Evolutionary conservation across 2,113 vertebrate genomes (phyloP).

Genomic region (Ardeotis arabs): DNA sequence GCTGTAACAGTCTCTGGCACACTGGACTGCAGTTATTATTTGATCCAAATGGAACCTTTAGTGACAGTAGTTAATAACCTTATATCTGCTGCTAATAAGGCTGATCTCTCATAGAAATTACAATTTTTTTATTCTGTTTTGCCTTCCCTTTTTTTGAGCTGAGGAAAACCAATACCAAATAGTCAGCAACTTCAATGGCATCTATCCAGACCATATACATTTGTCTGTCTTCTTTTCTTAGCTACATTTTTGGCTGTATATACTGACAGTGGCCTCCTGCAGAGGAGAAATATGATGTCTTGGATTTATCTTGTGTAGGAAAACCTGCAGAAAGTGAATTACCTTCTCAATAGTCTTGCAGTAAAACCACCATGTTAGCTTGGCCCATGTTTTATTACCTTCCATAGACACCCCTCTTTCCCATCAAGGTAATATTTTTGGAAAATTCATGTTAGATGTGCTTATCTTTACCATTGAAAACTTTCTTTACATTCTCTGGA

Average conservation of each 20-base stretch:
- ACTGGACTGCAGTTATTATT: neutral
- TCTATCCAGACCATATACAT: neutral
- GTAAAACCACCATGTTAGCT: neutral
- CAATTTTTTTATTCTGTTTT: neutral
- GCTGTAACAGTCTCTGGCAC: neutral
- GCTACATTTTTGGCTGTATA: neutral
- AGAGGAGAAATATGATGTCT: neutral
- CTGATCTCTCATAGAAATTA: neutral
- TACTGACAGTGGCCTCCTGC: neutral
- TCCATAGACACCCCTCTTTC: neutral
- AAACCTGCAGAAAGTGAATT: neutral
- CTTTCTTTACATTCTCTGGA: neutral
- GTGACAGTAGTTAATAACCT: neutral
- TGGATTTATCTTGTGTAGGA: neutral
- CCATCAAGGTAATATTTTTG: neutral
- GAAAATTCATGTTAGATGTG: neutral
- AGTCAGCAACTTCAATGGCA: neutral
- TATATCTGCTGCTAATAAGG: neutral
- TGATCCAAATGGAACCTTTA: neutral
- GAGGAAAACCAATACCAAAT: neutral
- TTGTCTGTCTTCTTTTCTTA: neutral
- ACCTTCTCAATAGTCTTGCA: neutral
- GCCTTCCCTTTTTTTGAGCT: neutral
- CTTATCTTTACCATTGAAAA: neutral
- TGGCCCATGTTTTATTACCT: neutral